A percentile compares a stretch with the other conserved stretches of the same genome.
phyloP scores from a whole-genome alignment of 64 coral and sea anemone species.

The Dendrophyllia cribrosa region DNA sequence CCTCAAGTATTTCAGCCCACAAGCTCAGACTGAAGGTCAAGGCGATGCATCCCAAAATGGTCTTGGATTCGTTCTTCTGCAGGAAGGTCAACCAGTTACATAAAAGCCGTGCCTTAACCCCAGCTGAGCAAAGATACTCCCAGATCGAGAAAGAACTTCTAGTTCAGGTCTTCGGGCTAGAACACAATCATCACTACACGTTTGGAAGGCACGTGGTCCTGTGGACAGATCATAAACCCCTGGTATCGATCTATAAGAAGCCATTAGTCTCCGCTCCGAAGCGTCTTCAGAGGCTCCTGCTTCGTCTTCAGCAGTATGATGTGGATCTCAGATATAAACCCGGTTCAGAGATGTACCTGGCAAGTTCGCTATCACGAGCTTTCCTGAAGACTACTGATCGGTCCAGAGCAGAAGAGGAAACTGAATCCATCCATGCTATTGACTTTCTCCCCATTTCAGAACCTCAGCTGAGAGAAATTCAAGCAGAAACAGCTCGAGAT shows the following conservation, averaged over 20 bases:
- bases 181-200: not conserved
- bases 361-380: not conserved
- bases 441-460: conserved; percentile 13
- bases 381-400: too few species aligned
- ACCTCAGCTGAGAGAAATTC: not conserved
- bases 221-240: conserved; percentile 9
- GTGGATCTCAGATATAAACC: not conserved
- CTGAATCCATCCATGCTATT: not conserved
- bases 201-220: not conserved
- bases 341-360: conserved; percentile 6
- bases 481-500: conserved; percentile 22
- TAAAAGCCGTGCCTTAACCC: not conserved
- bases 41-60: conserved; percentile 14
- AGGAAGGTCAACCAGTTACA: conserved; percentile 1
- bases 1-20: not conserved
- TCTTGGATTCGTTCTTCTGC: not conserved
- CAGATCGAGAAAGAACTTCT: conserved; percentile 50
- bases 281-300: conserved; percentile 13
- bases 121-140: not conserved
- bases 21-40: not conserved
- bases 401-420: not conserved
- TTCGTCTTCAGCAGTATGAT: conserved; percentile 33
- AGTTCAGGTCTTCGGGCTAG: conserved; percentile 17
- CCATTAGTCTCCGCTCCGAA: conserved; percentile 4
- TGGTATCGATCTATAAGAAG: conserved; percentile 6